Evolutionary conservation across 2,797 vertebrate species (phyloP), one percentile per base, ranked within the genome.

Genomic region (Argentina silus): DNA sequence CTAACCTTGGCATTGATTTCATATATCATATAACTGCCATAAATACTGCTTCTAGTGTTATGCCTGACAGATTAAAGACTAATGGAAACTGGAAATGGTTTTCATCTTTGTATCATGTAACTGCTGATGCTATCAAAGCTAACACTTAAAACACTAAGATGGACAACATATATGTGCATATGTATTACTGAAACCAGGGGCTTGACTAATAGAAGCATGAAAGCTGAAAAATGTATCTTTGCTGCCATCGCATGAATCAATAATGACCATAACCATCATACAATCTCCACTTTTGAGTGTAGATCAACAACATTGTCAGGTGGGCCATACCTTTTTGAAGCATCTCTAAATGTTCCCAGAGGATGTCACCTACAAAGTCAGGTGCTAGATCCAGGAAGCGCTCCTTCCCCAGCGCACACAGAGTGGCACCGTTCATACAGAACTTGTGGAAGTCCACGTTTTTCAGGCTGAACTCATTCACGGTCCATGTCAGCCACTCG

Each of bases 261-360:
- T 36, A 36, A 36, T 4, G 27, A 36, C 27, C 27, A 36, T 36
- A 36, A 36, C 27, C 27, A 36, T 36, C 4, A n/a, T 36, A 36
- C 27, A 36, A 36, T 36, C 2, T 36, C 1, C 4, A 36, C 27
- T 36, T 36, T 36, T 36, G 27, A 36, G 27, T 36, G 27, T 36
- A 12, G 61, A 9, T 12, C 3, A 15, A 19, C 64, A 51, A 10
- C 15, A 14, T 3, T 45, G n/a, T 6, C 14, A 43, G 15, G 15
- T 2, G 12, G 12, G 4, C 3, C 63, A 92, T 90, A 99, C 98
- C 98, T 97, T 98, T 99, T 90, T 99, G 97, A 88, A 95, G 92
- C 93, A 98, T 98, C 90, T 99, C 98, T 87, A 99, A 91, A 80
- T 99, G 98, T 60, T 99, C 98, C 98, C 98, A 99, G 14, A 99